These are phyloP conservation scores for Tamandua tetradactyla DNA, from an alignment of 2,797 vertebrate genomes.

Conservation along the genomic window DNA sequence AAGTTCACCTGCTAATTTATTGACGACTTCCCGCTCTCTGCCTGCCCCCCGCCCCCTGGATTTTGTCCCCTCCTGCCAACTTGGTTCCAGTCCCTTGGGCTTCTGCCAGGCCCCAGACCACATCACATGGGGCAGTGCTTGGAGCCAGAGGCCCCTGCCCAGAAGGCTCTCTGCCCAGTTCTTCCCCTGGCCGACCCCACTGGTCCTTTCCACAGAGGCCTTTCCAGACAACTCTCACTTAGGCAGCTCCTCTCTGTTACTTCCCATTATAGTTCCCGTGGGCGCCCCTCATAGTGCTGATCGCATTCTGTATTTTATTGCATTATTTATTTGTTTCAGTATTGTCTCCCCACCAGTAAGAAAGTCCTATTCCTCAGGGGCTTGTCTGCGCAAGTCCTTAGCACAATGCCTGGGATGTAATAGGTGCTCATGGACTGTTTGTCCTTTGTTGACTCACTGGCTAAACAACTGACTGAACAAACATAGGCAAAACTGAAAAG, in stretches of 20 bases:
- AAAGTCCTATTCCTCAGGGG: background rate
- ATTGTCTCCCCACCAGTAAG: background rate
- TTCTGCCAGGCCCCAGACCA: background rate
- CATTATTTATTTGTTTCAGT: rapidly evolving
- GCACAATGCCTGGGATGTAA: background rate
- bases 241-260: background rate
- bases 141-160: background rate
- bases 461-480: background rate
- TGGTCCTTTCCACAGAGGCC: background rate
- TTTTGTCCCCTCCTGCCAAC: too few relatives aligned
- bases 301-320: too few relatives aligned
- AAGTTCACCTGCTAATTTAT: background rate
- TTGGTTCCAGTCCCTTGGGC: background rate
- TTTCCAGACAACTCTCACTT: background rate
- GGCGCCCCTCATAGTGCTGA: too few relatives aligned
- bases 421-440: background rate
- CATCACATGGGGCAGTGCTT: rapidly evolving
- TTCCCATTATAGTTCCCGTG: background rate
- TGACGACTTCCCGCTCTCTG: too few relatives aligned
- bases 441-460: background rate
- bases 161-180: background rate
- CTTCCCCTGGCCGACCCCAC: too few relatives aligned
- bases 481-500: background rate
- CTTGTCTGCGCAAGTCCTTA: background rate
- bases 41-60: background rate